Evolutionary conservation across 2,888 invertebrate species (phyloP), one percentile per base, ranked within the genome.

Genomic region (Enchytraeus crypticus): DNA sequence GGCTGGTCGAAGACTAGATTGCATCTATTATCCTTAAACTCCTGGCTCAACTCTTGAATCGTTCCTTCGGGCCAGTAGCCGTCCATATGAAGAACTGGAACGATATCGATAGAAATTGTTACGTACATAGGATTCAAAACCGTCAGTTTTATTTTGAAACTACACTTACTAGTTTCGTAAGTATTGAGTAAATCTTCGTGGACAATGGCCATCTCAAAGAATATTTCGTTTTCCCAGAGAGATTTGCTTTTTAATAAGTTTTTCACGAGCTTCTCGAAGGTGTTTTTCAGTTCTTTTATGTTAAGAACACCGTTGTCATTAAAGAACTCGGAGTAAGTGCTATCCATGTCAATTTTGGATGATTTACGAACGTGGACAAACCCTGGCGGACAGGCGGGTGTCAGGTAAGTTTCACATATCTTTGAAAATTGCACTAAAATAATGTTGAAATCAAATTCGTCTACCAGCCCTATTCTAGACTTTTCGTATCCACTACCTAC

Each of bases 371-470:
- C 0, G 21, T 5, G 54, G 27, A 54, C 54, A 21, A 34, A 54
- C 26, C 54, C 54, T 33, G 32, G 29, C 33, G 54, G 54, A 1
- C 23, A 11, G 23, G 27, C 54, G 2, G 54, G 54, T 27, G 54
- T 21, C 11, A 3, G 23, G 34, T n/a, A 18, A 8, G 34, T 38
- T 26, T 33, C 33, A 23, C 54, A 54, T 18, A 54, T 0, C 2
- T 34, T 26, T 18, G 33, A 33, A 26, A 54, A 30, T 27, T 34
- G 26, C 27, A 38, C 26, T n/a, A 54, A 38, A 34, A 54, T 18
- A 2, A 54, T 33, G 34, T 54, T 38, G 27, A 54, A 54, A 38
- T 54, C 54, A 54, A 54, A 54, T 54, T 54, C 54, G 8, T 54
- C 54, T 33, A 27, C 33, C 21, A 54, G 27, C n/a, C 27, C 38